Percentiles rank a stretch among this genome's conserved stretches.
phyloP scores from a whole-genome alignment of 2,113 vertebrate species.

The Psettodes erumei region DNA sequence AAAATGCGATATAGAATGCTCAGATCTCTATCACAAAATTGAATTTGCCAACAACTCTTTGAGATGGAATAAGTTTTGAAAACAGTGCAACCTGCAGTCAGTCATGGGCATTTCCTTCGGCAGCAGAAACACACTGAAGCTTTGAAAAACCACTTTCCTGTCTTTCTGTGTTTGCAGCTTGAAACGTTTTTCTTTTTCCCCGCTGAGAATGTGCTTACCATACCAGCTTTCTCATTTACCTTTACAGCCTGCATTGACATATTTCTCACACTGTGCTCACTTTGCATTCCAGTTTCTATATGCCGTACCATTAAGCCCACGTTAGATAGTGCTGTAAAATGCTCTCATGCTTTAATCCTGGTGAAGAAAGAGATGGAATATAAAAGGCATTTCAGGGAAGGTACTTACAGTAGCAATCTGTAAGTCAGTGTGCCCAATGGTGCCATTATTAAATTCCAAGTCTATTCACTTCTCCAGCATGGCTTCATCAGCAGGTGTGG shows the following conservation, averaged over 20 bases:
- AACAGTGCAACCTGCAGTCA: constrained; percentile 17
- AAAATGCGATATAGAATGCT: constrained; percentile 36
- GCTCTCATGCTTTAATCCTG: constrained; percentile 44
- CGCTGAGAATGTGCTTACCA: constrained; percentile 52
- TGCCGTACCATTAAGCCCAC: constrained; percentile 37
- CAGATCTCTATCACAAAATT: constrained; percentile 52
- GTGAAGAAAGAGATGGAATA: constrained; percentile 35
- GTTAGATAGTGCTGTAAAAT: constrained; percentile 50
- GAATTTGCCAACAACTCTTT: constrained; percentile 39
- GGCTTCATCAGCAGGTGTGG: constrained; percentile 28
- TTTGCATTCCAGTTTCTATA: constrained; percentile 45
- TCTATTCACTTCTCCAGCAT: constrained; percentile 4
- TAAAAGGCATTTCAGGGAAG: constrained; percentile 51
- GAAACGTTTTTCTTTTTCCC: constrained; percentile 28
- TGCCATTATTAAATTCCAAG: constrained; percentile 39
- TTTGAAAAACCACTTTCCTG: constrained; percentile 39
- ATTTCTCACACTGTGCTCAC: constrained; percentile 50
- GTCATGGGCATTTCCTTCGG: constrained; percentile 29
- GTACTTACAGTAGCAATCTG: constrained; percentile 47
- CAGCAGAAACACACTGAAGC: constrained; percentile 40
- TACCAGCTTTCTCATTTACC: constrained; percentile 45
- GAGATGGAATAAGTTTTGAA: constrained; percentile 40
- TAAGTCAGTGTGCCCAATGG: constrained; percentile 20
- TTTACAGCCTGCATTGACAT: constrained; percentile 45
- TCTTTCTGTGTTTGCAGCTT: constrained; percentile 34